A percentile compares a stretch with the other conserved stretches of the same genome.
Conservation (phyloP, 2,888 invertebrate species). For the Hybos culiciformis region DNA sequence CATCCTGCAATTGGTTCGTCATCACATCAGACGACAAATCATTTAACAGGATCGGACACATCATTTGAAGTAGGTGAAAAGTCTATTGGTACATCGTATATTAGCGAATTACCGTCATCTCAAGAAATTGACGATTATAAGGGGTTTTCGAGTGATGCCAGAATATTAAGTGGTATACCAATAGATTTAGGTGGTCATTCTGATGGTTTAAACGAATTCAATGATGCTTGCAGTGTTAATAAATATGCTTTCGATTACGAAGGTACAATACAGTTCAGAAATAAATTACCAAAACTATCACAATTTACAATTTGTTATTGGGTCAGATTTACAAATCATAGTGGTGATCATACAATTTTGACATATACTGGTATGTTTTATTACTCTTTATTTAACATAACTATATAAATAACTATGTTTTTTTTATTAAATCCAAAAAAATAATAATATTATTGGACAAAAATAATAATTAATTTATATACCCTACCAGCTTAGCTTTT, state of each 20-base stretch:
- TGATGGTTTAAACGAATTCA: not conserved
- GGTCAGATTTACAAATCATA: conserved; percentile 70
- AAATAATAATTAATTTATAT: too few species aligned
- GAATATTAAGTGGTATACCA: not conserved
- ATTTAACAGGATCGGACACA: too few species aligned
- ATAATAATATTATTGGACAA: not conserved
- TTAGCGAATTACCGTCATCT: too few species aligned
- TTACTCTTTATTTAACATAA: too few species aligned
- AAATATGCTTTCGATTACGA: conserved; percentile 56
- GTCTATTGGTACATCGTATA: too few species aligned
- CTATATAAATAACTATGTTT: too few species aligned
- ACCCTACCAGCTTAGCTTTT: too few species aligned
- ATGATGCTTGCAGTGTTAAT: conserved; percentile 50
- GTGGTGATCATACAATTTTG: conserved; percentile 67
- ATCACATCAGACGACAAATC: not conserved
- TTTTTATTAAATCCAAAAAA: not conserved
- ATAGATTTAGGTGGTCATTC: conserved; percentile 1
- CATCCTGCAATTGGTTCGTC: conserved; percentile 26
- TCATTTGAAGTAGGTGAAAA: too few species aligned
- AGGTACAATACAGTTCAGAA: conserved; percentile 56
- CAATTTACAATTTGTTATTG: conserved; percentile 75
- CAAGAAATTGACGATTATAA: too few species aligned
- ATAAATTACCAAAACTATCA: conserved; percentile 56
- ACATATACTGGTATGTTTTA: conserved; percentile 61
- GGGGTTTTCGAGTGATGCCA: too few species aligned